A percentile compares a stretch with the other conserved stretches of the same genome.
Evolutionary conservation across 2,797 vertebrate genomes (phyloP).

Genomic region (Fratercula arctica): DNA sequence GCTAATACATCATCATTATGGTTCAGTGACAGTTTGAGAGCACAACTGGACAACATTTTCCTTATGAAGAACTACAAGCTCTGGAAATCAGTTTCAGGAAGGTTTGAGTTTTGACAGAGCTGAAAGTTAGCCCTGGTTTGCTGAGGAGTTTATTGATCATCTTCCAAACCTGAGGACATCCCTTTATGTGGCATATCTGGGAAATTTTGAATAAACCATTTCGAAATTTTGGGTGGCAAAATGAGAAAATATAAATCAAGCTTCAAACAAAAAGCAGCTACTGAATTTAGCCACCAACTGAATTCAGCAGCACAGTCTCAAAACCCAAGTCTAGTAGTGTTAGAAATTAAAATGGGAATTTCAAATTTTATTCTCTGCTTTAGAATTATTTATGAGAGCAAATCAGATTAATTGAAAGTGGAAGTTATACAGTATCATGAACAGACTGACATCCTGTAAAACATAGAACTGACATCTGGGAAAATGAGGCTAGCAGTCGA

Average conservation of each 20-base stretch:
- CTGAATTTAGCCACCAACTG: neutral
- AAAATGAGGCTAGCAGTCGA: slow-evolving; percentile 26
- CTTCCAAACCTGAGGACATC: neutral
- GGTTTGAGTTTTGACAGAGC: neutral
- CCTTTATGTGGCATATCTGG: neutral
- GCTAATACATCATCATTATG: neutral
- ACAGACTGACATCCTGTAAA: slow-evolving; percentile 22
- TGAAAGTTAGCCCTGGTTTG: neutral
- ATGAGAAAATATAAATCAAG: neutral
- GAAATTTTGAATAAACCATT: neutral
- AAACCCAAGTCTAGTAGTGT: neutral
- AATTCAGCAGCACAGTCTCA: neutral
- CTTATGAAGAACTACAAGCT: neutral
- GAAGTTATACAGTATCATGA: slow-evolving; percentile 4
- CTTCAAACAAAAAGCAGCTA: neutral
- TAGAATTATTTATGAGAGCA: slow-evolving; percentile 38
- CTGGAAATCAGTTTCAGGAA: neutral
- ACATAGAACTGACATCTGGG: neutral
- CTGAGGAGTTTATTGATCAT: neutral
- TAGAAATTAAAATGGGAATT: slow-evolving; percentile 1
- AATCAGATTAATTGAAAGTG: slow-evolving; percentile 37
- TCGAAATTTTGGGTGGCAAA: neutral
- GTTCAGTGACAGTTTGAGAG: neutral
- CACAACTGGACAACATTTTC: neutral
- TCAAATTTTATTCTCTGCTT: slow-evolving; percentile 3